Evolutionary conservation across 2,888 invertebrate genomes (phyloP).

Genomic region (Hyppa rectilinea): DNA sequence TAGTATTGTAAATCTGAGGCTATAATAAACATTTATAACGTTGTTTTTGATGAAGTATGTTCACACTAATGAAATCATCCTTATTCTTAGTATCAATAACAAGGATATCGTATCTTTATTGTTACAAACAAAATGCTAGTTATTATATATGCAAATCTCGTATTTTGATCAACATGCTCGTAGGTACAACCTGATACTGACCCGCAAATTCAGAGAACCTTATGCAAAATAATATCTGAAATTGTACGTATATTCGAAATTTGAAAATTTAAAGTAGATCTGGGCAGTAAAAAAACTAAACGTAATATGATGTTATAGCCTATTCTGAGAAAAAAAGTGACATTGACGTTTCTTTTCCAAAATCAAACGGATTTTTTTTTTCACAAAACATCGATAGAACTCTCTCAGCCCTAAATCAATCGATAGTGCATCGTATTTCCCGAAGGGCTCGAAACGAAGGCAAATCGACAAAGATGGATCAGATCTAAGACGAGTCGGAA

Average conservation of each 20-base stretch:
- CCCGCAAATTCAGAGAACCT: too few species aligned
- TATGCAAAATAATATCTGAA: too few species aligned
- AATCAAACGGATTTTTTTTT: background rate
- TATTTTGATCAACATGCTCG: too few species aligned
- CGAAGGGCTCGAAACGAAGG: constrained; percentile 73
- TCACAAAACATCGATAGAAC: constrained; percentile 35
- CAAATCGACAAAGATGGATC: constrained; percentile 74
- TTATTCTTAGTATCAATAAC: background rate
- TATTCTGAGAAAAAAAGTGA: background rate
- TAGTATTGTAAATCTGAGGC: background rate
- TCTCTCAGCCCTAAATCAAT: constrained; percentile 51
- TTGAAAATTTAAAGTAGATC: too few species aligned
- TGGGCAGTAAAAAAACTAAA: background rate
- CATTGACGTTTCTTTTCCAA: background rate
- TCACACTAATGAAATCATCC: background rate
- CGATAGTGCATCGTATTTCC: constrained; percentile 81
- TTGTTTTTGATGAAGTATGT: background rate
- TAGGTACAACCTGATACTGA: too few species aligned
- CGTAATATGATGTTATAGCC: background rate
- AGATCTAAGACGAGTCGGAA: constrained; percentile 68
- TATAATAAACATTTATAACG: too few species aligned
- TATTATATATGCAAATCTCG: too few species aligned
- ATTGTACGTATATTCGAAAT: too few species aligned
- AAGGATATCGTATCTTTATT: background rate
- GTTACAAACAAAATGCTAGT: background rate